Evolutionary conservation across 53 echinoderm and acorn worm species (phyloP).

Genomic region (Arbacia lixula): DNA sequence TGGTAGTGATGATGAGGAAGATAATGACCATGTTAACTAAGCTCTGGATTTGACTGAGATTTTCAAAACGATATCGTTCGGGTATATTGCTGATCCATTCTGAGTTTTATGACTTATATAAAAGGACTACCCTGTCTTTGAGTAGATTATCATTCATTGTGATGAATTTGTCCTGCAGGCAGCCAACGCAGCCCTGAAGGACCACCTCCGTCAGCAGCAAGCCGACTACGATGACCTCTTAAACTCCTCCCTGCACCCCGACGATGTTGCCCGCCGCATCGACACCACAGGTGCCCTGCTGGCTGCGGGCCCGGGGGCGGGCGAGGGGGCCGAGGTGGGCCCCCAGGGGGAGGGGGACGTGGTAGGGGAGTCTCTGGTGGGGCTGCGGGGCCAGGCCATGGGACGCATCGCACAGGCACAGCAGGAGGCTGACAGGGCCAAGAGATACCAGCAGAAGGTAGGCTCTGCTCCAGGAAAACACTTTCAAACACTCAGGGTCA

Average conservation of each 20-base stretch:
- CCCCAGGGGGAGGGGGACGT: constrained; percentile 69
- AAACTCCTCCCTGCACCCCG: constrained; percentile 72
- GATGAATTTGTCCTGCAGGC: too few relatives aligned
- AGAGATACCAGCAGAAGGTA: constrained; percentile 77
- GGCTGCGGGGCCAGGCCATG: constrained; percentile 67
- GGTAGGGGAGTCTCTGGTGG: constrained; percentile 74
- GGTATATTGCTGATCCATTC: too few relatives aligned
- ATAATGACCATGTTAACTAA: background rate
- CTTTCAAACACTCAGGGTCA: background rate
- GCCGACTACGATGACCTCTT: constrained; percentile 53
- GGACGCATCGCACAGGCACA: constrained; percentile 57
- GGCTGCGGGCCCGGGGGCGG: constrained; percentile 26
- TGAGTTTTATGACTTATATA: too few relatives aligned
- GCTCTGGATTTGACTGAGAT: too few relatives aligned
- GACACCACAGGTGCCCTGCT: constrained; percentile 32
- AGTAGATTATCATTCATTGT: too few relatives aligned
- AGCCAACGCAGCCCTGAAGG: constrained; percentile 51
- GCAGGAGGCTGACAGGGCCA: constrained; percentile 64
- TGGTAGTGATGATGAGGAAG: background rate
- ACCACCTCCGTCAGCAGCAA: constrained; percentile 47
- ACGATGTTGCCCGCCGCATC: constrained; percentile 80
- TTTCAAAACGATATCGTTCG: too few relatives aligned
- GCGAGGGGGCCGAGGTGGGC: constrained; percentile 25
- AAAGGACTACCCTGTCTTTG: too few relatives aligned
- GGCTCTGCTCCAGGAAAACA: too few relatives aligned